Conservation (phyloP, 2,888 invertebrate genomes). For the Carcina quercana region DNA sequence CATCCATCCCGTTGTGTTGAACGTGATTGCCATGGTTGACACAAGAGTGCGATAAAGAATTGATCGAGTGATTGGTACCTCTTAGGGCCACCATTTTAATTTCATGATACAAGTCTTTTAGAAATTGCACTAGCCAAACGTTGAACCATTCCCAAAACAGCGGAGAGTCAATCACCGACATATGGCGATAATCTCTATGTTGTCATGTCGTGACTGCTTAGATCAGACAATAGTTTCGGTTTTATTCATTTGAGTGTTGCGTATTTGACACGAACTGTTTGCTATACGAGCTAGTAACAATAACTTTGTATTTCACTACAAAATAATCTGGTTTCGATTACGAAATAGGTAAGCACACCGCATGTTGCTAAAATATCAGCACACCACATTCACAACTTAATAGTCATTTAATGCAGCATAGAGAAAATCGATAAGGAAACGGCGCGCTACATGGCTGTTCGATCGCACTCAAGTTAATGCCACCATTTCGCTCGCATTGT, state of each 20-base stretch:
- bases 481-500: slow-evolving; percentile 36
- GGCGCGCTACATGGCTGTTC: slow-evolving; percentile 52
- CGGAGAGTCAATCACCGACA: slow-evolving; percentile 56
- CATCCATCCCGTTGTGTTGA: slow-evolving; percentile 43
- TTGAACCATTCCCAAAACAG: slow-evolving; percentile 69
- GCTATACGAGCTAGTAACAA: not conserved
- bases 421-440: slow-evolving; percentile 72
- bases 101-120: slow-evolving; percentile 67
- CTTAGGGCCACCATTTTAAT: slow-evolving; percentile 66
- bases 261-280: no score
- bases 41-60: slow-evolving; percentile 46
- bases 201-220: slow-evolving; percentile 4
- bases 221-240: not conserved
- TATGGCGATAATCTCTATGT: slow-evolving; percentile 24
- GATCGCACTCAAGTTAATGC: slow-evolving; percentile 42
- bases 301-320: slow-evolving; percentile 22
- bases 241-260: no score
- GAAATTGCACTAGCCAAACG: slow-evolving; percentile 60
- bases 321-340: slow-evolving; percentile 25
- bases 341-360: slow-evolving; percentile 31
- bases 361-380: slow-evolving; percentile 48
- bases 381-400: slow-evolving; percentile 59
- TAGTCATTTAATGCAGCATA: slow-evolving; percentile 67
- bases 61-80: slow-evolving; percentile 50
- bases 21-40: slow-evolving; percentile 46